These are phyloP conservation scores for Cydia amplana DNA, from an alignment of 1,140 invertebrate species.

Conservation along the genomic window DNA sequence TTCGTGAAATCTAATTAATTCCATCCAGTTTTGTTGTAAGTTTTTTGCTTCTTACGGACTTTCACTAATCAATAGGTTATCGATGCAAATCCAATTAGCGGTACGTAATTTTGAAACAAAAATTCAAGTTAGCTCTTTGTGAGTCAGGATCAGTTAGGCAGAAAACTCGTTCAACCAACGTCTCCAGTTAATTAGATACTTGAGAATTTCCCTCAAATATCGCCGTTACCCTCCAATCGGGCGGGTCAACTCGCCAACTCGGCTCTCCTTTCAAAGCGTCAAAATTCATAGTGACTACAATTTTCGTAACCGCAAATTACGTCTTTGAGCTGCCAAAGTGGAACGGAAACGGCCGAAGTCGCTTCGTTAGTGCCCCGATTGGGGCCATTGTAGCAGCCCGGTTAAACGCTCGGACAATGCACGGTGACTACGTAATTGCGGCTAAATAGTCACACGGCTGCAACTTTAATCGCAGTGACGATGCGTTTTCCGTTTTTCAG, in stretches of 20 bases:
- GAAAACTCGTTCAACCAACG: not conserved
- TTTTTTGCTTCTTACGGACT: too few relatives aligned
- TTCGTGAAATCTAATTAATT: too few relatives aligned
- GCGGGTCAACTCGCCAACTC: slow-evolving; percentile 35
- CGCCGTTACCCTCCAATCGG: slow-evolving; percentile 14
- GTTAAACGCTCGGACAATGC: slow-evolving; percentile 71
- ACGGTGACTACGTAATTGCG: slow-evolving; percentile 70
- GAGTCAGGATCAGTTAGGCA: not conserved
- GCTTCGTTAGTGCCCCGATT: slow-evolving; percentile 74
- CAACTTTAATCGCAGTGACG: slow-evolving; percentile 34
- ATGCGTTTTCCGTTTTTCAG: slow-evolving; percentile 44
- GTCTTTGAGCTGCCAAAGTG: slow-evolving; percentile 69
- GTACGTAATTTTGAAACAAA: too few relatives aligned
- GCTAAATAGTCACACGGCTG: slow-evolving; percentile 61
- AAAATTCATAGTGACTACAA: slow-evolving; percentile 62
- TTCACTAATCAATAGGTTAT: too few relatives aligned
- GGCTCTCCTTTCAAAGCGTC: slow-evolving; percentile 47
- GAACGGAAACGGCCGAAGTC: slow-evolving; percentile 69
- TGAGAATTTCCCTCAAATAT: slow-evolving; percentile 16
- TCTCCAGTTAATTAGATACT: slow-evolving; percentile 21
- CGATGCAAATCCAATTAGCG: too few relatives aligned
- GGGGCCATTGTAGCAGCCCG: slow-evolving; percentile 62
- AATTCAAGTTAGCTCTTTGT: not conserved
- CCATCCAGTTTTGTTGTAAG: too few relatives aligned
- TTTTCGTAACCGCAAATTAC: slow-evolving; percentile 74